A percentile compares a stretch with the other conserved stretches of the same genome.
These are phyloP conservation scores for Cassiopea xamachana DNA, from an alignment of 30 jellyfish, hydroid and myxozoan genomes.

Conservation along the genomic window DNA sequence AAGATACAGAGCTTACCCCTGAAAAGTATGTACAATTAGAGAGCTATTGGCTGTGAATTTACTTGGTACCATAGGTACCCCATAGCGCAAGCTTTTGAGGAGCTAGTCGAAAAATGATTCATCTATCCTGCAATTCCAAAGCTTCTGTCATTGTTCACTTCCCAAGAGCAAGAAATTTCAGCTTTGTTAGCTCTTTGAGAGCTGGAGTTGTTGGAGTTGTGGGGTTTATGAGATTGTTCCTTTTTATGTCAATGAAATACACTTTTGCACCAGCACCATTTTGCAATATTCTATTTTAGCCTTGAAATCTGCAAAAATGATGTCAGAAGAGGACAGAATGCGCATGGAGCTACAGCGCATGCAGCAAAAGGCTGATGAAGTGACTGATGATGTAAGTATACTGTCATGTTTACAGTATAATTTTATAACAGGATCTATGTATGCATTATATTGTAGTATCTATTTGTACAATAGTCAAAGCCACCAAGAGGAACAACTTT, in stretches of 20 bases:
- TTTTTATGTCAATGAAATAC: not conserved
- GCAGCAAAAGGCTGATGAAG: conserved; percentile 95
- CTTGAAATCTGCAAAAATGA: conserved; percentile 45
- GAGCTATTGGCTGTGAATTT: too few species aligned
- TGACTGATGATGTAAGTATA: conserved; percentile 86
- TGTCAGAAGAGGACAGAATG: conserved; percentile 98
- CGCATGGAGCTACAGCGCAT: conserved; percentile 96
- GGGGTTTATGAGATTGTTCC: too few species aligned
- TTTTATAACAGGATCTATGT: not conserved
- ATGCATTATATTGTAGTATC: not conserved
- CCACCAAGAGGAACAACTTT: too few species aligned
- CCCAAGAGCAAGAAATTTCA: too few species aligned
- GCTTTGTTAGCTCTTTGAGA: not conserved
- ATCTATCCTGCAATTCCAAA: too few species aligned
- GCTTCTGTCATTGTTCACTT: too few species aligned
- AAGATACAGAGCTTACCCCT: too few species aligned
- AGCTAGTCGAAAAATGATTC: too few species aligned
- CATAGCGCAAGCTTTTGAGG: too few species aligned
- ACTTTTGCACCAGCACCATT: not conserved
- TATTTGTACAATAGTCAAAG: too few species aligned
- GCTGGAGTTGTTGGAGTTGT: not conserved
- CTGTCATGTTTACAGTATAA: not conserved
- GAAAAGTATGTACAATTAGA: too few species aligned
- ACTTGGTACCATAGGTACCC: too few species aligned
- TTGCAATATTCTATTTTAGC: not conserved